phyloP scores from a whole-genome alignment of 2,888 invertebrate genomes.

The Drosophila sordidula region DNA sequence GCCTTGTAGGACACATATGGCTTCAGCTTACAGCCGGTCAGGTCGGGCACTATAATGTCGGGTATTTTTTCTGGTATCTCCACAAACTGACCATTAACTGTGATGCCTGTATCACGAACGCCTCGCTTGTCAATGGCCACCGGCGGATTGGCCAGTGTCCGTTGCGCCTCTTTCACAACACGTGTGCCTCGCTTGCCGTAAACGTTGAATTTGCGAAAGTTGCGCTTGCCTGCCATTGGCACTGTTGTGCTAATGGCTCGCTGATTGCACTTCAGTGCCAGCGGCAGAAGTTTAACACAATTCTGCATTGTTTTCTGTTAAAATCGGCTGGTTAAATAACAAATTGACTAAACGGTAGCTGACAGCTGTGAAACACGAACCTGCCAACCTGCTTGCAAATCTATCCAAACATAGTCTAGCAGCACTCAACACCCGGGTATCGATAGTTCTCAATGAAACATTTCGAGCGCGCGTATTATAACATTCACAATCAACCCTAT shows the following conservation, averaged over 20 bases:
- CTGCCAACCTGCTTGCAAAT: conserved; percentile 8
- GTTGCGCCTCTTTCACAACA: conserved; percentile 87
- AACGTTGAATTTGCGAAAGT: conserved; percentile 92
- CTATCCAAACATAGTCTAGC: conserved; percentile 3
- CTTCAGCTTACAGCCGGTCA: conserved; percentile 93
- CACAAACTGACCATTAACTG: conserved; percentile 87
- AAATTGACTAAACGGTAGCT: conserved; percentile 10
- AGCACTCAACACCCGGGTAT: conserved; percentile 6
- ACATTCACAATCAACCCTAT: too few relatives aligned
- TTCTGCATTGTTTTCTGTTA: conserved; percentile 64
- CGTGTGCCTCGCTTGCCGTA: conserved; percentile 91
- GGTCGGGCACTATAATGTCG: conserved; percentile 95
- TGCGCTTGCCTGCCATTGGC: conserved; percentile 89
- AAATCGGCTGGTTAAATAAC: conserved; percentile 67
- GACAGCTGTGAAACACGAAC: conserved; percentile 45
- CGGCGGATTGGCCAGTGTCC: conserved; percentile 86
- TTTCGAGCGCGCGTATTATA: too few relatives aligned
- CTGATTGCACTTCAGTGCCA: conserved; percentile 57
- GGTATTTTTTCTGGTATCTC: conserved; percentile 95
- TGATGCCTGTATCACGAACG: conserved; percentile 88
- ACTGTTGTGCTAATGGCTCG: conserved; percentile 86
- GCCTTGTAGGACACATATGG: conserved; percentile 97
- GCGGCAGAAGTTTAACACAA: conserved; percentile 60
- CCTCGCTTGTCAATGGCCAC: conserved; percentile 90
- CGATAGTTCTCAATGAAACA: conserved; percentile 8